phyloP scores from a whole-genome alignment of 2,113 vertebrate genomes.

The Lagopus leucura region DNA sequence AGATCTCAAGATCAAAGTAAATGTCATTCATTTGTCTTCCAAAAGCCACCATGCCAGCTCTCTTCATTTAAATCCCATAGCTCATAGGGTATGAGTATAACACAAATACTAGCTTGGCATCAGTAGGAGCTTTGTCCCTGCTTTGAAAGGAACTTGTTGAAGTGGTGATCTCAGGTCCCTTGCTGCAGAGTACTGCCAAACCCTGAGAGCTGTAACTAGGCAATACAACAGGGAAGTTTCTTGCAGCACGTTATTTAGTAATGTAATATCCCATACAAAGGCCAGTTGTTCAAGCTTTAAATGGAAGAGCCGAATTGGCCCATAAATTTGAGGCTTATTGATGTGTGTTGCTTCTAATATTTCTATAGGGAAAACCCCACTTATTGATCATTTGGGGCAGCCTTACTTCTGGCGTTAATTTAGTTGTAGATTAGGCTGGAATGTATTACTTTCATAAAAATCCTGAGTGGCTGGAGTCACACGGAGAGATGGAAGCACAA shows the following conservation, averaged over 20 bases:
- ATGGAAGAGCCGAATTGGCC: slow-evolving; percentile 46
- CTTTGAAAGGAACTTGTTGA: background rate
- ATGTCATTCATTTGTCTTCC: background rate
- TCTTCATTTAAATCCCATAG: background rate
- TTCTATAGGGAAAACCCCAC: slow-evolving; percentile 46
- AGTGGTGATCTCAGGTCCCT: background rate
- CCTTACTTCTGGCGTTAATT: slow-evolving; percentile 67
- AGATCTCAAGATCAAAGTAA: background rate
- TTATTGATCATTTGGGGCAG: slow-evolving; percentile 61
- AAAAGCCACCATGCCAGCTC: background rate
- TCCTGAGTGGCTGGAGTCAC: slow-evolving; percentile 60
- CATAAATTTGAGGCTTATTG: slow-evolving; percentile 68
- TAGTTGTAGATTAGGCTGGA: slow-evolving; percentile 57
- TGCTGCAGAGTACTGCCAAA: background rate
- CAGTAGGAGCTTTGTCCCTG: background rate
- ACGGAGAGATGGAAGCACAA: slow-evolving; percentile 50
- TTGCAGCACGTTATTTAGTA: slow-evolving; percentile 60
- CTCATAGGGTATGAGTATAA: background rate
- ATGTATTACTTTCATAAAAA: slow-evolving; percentile 70
- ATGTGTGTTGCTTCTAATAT: slow-evolving; percentile 64
- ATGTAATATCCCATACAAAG: slow-evolving; percentile 58
- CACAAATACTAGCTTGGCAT: background rate
- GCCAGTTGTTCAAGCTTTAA: slow-evolving; percentile 62
- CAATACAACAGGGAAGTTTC: background rate
- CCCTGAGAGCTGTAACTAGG: background rate